These are phyloP conservation scores for Pristionchus maxplancki DNA, from an alignment of 2,888 invertebrate genomes.

Conservation along the genomic window DNA sequence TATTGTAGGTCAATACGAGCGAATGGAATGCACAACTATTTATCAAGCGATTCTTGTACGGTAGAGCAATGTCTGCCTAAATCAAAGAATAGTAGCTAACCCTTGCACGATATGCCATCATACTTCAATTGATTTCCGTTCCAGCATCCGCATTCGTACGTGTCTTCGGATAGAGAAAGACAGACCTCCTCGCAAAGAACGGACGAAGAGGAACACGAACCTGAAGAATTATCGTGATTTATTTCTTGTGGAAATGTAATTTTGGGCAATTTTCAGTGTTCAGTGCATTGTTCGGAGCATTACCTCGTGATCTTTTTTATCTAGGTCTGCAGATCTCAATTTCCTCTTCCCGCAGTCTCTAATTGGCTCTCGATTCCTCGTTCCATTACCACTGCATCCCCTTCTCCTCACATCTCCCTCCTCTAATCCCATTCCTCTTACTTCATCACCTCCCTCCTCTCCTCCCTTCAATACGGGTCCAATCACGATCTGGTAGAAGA, in stretches of 20 bases:
- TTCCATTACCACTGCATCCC: neutral
- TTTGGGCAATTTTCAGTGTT: too few species aligned
- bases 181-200: conserved; percentile 27
- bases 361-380: conserved; percentile 3
- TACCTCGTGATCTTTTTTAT: neutral
- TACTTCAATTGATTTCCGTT: conserved; percentile 60
- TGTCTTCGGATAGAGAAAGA: conserved; percentile 46
- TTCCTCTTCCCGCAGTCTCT: neutral
- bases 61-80: too few species aligned
- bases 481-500: conserved; percentile 12
- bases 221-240: neutral
- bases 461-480: neutral
- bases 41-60: too few species aligned
- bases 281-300: neutral
- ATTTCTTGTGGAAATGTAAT: neutral
- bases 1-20: too few species aligned
- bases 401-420: neutral
- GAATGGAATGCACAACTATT: too few species aligned
- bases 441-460: neutral
- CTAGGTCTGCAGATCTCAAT: neutral
- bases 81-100: too few species aligned
- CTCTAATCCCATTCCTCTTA: conserved; percentile 11
- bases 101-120: conserved; percentile 62
- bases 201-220: neutral
- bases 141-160: conserved; percentile 67